phyloP scores from a whole-genome alignment of 92 coral and sea anemone genomes.

The Scolanthus callimorphus region DNA sequence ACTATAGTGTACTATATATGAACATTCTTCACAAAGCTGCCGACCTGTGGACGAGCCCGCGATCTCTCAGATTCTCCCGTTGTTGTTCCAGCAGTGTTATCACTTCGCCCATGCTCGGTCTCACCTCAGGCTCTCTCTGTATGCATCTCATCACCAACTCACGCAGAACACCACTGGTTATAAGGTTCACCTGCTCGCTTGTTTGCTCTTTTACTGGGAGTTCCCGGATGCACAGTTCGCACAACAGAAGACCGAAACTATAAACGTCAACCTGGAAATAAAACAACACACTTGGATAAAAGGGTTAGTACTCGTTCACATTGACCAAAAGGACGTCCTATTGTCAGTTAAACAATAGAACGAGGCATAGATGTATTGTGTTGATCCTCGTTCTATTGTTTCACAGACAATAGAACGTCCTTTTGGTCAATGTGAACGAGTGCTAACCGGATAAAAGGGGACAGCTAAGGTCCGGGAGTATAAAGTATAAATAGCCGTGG shows the following conservation, averaged over 20 bases:
- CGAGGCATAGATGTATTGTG: too few species aligned
- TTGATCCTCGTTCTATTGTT: too few species aligned
- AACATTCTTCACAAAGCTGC: conserved; percentile 56
- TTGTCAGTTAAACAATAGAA: too few species aligned
- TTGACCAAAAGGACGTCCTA: too few species aligned
- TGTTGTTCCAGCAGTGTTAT: conserved; percentile 59
- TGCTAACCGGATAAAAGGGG: not conserved
- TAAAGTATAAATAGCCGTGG: too few species aligned
- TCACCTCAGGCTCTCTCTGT: conserved; percentile 59
- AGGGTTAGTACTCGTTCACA: too few species aligned
- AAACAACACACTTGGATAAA: not conserved
- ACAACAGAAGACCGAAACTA: conserved; percentile 87
- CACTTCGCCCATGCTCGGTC: conserved; percentile 77
- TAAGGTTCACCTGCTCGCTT: conserved; percentile 76
- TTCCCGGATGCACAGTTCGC: conserved; percentile 94
- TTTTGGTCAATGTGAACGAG: not conserved
- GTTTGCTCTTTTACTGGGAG: conserved; percentile 90
- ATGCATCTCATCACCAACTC: conserved; percentile 85
- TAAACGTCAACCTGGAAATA: conserved; percentile 75
- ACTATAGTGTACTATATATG: too few species aligned
- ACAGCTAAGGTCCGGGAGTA: not conserved
- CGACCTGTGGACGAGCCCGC: conserved; percentile 59
- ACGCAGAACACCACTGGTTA: conserved; percentile 82
- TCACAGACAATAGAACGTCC: too few species aligned
- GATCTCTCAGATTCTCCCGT: conserved; percentile 36